Evolutionary conservation across 2,888 invertebrate species (phyloP).

Genomic region (Dolichopus griseipennis): DNA sequence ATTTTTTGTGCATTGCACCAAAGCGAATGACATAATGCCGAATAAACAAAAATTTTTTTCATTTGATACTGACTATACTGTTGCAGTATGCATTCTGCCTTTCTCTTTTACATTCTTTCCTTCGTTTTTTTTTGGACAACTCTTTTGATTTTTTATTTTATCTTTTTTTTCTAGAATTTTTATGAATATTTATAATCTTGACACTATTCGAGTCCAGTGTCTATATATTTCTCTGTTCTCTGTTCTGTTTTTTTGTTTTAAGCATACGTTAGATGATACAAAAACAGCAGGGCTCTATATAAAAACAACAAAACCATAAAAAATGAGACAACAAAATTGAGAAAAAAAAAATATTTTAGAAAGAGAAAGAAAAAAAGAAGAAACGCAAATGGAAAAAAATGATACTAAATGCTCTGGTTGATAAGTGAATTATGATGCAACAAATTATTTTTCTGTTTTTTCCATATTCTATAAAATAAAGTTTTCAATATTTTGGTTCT

Average conservation of each 20-base stretch:
- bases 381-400: not conserved
- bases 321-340: too few relatives aligned
- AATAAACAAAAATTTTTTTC: not conserved
- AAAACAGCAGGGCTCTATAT: not conserved
- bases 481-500: too few relatives aligned
- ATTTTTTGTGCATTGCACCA: not conserved
- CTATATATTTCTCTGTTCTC: not conserved
- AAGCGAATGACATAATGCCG: not conserved
- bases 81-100: not conserved
- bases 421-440: not conserved
- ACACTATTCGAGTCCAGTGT: not conserved
- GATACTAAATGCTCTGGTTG: not conserved
- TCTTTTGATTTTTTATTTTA: not conserved
- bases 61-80: not conserved
- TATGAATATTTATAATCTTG: slow-evolving; percentile 6
- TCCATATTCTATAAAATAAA: too few relatives aligned
- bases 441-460: not conserved
- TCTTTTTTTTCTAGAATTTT: not conserved
- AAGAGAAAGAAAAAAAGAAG: not conserved
- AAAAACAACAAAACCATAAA: not conserved
- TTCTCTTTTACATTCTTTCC: not conserved
- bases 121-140: too few relatives aligned
- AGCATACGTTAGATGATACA: not conserved
- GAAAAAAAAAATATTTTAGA: too few relatives aligned
- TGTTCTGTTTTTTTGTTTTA: not conserved